Base-by-base conservation (phyloP, 1,140 invertebrate species). In the Drosophila repleta region DNA sequence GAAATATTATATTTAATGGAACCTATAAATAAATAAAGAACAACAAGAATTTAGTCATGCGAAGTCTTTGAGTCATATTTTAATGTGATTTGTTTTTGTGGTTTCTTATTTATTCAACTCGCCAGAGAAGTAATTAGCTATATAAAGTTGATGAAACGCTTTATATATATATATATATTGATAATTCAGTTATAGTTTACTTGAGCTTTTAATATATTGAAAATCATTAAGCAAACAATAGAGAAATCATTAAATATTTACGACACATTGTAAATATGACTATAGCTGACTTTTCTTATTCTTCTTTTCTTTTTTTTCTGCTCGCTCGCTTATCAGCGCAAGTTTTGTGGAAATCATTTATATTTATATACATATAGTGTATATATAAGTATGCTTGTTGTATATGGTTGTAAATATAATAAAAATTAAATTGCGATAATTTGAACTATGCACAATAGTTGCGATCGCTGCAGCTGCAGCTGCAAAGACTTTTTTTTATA, bases 381-480 rank as follows among this genome's bases (percentile, higher is more conserved):
- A 20, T 45, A 67, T 32, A 61, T 73, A 41, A 26, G 58, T 46
- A 52, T 55, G 18, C 15, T 21, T 58, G 13, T 35, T 57, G 7
- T 64, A 43, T 52, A 53, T 48, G 53, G 41, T 51, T 56, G 20
- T 8, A 32, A 20, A 41, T 53, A 55, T 21, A 62, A 58, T 68
- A 73, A 55, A 67, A 80, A 65, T 74, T 49, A 60, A 88, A 88
- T 79, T 88, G 83, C 61, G 82, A 88, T 87, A 88, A 88, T 83
- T 85, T 81, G 78, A 74, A 85, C 73, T 76, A 68, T 76, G 64
- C 11, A 52, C 57, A 45, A 73, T 60, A 56, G 63, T 56, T 43
- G 35, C 17, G 55, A 67, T 67, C 63, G 63, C 11, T n/a, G 20
- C 29, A 70, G 51, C 43, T 72, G 56, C 70, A 68, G 64, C 55